Evolutionary conservation across 2,888 invertebrate species (phyloP).

Genomic region (Flexamia atlantica): DNA sequence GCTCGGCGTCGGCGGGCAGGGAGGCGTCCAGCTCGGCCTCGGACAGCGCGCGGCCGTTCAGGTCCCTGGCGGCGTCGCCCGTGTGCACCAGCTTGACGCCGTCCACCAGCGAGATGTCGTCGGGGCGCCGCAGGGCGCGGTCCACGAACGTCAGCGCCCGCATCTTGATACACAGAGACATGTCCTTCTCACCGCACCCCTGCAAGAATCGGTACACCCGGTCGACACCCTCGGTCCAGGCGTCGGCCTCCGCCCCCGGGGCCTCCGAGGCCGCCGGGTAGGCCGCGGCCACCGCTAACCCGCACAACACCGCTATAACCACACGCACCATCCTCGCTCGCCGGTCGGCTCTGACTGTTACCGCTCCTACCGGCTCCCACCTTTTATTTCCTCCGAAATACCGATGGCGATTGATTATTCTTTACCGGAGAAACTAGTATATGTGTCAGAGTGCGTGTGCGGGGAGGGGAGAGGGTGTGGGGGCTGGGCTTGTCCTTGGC

Average conservation of each 20-base stretch:
- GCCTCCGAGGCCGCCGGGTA: slow-evolving; percentile 63
- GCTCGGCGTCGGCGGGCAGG: slow-evolving; percentile 80
- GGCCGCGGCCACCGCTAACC: slow-evolving; percentile 54
- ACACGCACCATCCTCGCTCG: slow-evolving; percentile 59
- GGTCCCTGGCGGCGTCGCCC: slow-evolving; percentile 72
- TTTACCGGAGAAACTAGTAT: slow-evolving; percentile 64
- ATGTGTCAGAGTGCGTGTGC: slow-evolving; percentile 59
- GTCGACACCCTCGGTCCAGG: slow-evolving; percentile 74
- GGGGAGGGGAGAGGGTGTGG: slow-evolving; percentile 42
- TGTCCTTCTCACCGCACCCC: slow-evolving; percentile 83
- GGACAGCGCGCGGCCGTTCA: slow-evolving; percentile 72
- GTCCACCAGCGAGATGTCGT: slow-evolving; percentile 75
- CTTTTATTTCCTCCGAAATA: slow-evolving; percentile 63
- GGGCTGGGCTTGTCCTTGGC: slow-evolving; percentile 58
- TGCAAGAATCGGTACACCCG: slow-evolving; percentile 83
- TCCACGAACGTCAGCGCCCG: slow-evolving; percentile 85
- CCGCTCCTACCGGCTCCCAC: slow-evolving; percentile 47
- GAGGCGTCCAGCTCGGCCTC: slow-evolving; percentile 75
- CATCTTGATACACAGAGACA: slow-evolving; percentile 87
- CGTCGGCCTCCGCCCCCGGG: slow-evolving; percentile 11
- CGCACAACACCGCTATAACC: slow-evolving; percentile 59
- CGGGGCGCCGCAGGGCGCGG: slow-evolving; percentile 76
- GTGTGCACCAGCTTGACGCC: slow-evolving; percentile 77
- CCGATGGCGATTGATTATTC: slow-evolving; percentile 63
- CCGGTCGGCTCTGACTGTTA: slow-evolving; percentile 35